Percentiles rank a stretch among this genome's conserved stretches.
Evolutionary conservation across 2,113 vertebrate species (phyloP).

Genomic region (Hoplias malabaricus): DNA sequence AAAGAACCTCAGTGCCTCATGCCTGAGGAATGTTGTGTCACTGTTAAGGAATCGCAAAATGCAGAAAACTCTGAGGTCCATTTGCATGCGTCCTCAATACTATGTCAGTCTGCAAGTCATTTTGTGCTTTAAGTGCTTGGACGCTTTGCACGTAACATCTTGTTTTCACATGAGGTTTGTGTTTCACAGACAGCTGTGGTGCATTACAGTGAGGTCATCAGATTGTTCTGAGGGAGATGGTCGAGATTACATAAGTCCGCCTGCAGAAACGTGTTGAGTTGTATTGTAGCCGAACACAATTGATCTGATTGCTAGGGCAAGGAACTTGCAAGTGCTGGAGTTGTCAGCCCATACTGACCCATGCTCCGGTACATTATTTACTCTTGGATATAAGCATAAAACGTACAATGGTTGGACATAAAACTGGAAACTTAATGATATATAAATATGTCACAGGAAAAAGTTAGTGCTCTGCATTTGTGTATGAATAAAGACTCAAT

Average conservation of each 20-base stretch:
- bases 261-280: slow-evolving; percentile 47
- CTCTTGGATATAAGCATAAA: neutral
- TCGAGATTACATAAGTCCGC: slow-evolving; percentile 26
- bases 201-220: slow-evolving; percentile 49
- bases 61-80: slow-evolving; percentile 22
- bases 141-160: slow-evolving; percentile 31
- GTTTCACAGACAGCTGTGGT: slow-evolving; percentile 55
- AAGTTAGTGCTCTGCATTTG: no score
- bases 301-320: neutral
- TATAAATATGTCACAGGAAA: no score
- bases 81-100: neutral
- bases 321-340: no score
- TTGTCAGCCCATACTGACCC: neutral
- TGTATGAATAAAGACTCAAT: no score
- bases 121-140: neutral
- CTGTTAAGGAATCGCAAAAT: slow-evolving; percentile 50
- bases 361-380: neutral
- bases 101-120: slow-evolving; percentile 24
- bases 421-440: no score
- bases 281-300: slow-evolving; percentile 41
- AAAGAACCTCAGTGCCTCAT: slow-evolving; percentile 31
- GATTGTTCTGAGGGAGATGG: slow-evolving; percentile 25
- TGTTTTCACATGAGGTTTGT: slow-evolving; percentile 26
- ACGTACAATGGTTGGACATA: neutral
- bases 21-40: slow-evolving; percentile 50